Percentiles rank a stretch among this genome's conserved stretches.
Evolutionary conservation across 2,888 invertebrate species (phyloP).

Genomic region (Noctua janthina): DNA sequence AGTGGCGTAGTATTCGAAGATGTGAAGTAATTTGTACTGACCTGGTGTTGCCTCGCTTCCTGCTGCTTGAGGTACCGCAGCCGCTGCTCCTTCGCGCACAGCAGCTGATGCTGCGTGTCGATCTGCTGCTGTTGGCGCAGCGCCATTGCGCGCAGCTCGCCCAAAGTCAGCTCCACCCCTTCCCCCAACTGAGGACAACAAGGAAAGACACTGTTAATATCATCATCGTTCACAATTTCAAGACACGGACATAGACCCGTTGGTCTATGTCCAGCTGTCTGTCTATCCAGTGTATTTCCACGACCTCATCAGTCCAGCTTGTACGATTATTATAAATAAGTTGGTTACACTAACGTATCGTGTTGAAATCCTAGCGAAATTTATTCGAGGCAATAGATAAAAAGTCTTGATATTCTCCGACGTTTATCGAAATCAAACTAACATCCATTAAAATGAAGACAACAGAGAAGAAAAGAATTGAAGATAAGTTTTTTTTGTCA

Average conservation of each 20-base stretch:
- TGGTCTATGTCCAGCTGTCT: too few relatives aligned
- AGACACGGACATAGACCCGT: too few relatives aligned
- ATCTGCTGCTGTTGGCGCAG: slow-evolving; percentile 99
- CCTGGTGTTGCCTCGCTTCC: slow-evolving; percentile 94
- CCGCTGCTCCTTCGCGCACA: slow-evolving; percentile 97
- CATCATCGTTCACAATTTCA: not conserved
- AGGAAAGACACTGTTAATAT: slow-evolving; percentile 56
- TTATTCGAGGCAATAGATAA: not conserved
- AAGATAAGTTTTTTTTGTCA: not conserved
- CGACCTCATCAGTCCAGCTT: too few relatives aligned
- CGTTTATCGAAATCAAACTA: not conserved
- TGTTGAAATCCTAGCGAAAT: not conserved
- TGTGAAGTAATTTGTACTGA: slow-evolving; percentile 58
- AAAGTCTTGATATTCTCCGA: not conserved
- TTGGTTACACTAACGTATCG: not conserved
- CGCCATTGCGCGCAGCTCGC: slow-evolving; percentile 99
- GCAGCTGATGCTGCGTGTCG: slow-evolving; percentile 97
- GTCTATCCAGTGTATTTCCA: too few relatives aligned
- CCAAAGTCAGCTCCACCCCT: slow-evolving; percentile 97
- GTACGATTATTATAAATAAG: too few relatives aligned
- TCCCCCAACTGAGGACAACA: slow-evolving; percentile 94
- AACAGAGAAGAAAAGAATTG: not conserved
- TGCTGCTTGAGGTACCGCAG: slow-evolving; percentile 98
- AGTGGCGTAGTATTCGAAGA: not conserved
- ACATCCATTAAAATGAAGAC: not conserved